Evolutionary conservation across 2,888 invertebrate species (phyloP).

Genomic region (Perizoma flavofasciatum): DNA sequence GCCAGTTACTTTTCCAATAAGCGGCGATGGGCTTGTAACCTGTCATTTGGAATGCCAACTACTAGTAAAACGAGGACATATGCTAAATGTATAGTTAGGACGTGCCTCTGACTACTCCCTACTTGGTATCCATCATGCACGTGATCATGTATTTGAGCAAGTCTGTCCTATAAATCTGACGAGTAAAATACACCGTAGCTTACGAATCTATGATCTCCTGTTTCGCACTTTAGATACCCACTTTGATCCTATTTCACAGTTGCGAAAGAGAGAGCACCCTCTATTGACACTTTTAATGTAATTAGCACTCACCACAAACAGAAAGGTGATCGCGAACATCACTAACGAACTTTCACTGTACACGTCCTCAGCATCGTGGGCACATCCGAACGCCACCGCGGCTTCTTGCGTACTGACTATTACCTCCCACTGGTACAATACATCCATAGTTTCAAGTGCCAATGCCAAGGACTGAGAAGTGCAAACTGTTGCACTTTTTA

Average conservation of each 20-base stretch:
- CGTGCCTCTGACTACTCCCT: no score
- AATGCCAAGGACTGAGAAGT: slow-evolving; percentile 66
- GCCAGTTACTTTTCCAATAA: no score
- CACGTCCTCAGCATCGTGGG: slow-evolving; percentile 66
- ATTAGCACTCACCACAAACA: slow-evolving; percentile 82
- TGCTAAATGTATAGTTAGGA: no score
- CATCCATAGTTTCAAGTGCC: slow-evolving; percentile 27
- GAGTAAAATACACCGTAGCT: no score
- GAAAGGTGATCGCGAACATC: slow-evolving; percentile 78
- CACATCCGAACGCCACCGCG: slow-evolving; percentile 61
- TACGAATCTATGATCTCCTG: no score
- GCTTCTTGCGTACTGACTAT: slow-evolving; percentile 63
- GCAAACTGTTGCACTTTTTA: slow-evolving; percentile 60
- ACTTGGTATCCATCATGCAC: no score
- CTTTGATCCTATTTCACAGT: slow-evolving; percentile 30
- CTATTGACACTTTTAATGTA: slow-evolving; percentile 68
- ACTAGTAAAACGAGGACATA: no score
- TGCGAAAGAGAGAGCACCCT: slow-evolving; percentile 57
- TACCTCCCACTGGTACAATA: slow-evolving; percentile 13
- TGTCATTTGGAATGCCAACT: no score
- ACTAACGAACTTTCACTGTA: slow-evolving; percentile 80
- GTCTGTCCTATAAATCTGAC: no score
- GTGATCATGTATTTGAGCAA: no score
- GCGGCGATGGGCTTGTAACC: no score
- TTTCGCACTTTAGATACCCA: slow-evolving; percentile 23